Conservation (phyloP, 2,113 vertebrate species). For the Cheilinus undulatus region DNA sequence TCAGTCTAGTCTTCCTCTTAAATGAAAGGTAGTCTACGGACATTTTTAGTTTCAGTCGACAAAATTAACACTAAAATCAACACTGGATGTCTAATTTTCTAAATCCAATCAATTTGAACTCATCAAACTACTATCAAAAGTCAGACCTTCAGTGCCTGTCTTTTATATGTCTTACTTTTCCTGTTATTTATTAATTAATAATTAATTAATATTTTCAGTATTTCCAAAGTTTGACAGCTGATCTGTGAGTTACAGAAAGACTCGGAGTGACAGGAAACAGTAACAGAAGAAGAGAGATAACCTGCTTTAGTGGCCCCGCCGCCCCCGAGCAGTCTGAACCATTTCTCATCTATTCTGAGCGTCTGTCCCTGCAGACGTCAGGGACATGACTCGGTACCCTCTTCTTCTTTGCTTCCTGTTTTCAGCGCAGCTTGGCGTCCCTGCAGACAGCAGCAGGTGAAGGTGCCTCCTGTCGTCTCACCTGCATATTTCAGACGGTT, state of each 20-base stretch:
- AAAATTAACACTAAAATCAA: too few relatives aligned
- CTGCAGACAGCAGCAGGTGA: constrained; percentile 58
- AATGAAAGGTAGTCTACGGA: too few relatives aligned
- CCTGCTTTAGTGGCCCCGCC: constrained; percentile 21
- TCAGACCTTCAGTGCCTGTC: too few relatives aligned
- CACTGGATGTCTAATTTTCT: too few relatives aligned
- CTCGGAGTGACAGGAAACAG: background rate
- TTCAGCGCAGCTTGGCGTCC: constrained; percentile 56
- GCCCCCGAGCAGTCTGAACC: constrained; percentile 14
- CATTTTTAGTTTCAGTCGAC: too few relatives aligned
- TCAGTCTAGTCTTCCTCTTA: too few relatives aligned
- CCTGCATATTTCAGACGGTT: constrained; percentile 73
- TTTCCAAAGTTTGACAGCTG: constrained; percentile 15
- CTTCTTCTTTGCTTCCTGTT: constrained; percentile 55
- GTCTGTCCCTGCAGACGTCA: constrained; percentile 14
- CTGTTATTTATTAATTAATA: too few relatives aligned
- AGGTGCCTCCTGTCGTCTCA: constrained; percentile 48
- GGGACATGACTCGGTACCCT: constrained; percentile 46
- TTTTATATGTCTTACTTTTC: too few relatives aligned
- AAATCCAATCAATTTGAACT: too few relatives aligned
- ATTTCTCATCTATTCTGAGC: constrained; percentile 47
- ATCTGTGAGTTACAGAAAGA: constrained; percentile 1
- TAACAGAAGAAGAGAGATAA: constrained; percentile 4
- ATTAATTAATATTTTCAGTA: background rate
- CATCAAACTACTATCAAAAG: too few relatives aligned